These are phyloP conservation scores for Pseudococcus jackbeardsleyi DNA, from an alignment of 2,888 invertebrate genomes.

Conservation along the genomic window DNA sequence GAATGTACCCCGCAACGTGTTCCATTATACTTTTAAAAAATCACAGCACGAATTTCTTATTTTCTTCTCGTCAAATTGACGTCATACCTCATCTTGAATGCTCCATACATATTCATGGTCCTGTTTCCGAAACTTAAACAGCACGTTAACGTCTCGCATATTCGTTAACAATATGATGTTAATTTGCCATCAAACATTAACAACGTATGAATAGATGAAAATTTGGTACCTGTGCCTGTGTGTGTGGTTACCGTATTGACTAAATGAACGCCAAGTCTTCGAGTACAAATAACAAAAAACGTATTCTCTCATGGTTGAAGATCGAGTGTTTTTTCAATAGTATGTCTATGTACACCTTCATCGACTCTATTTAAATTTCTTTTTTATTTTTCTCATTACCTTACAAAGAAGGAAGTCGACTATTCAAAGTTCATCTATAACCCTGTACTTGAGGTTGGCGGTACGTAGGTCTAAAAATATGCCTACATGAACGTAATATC, in stretches of 20 bases:
- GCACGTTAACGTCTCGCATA: slow-evolving; percentile 6
- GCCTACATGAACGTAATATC: background rate
- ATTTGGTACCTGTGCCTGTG: background rate
- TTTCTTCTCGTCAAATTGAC: background rate
- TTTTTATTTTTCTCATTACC: slow-evolving; percentile 26
- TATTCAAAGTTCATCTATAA: slow-evolving; percentile 6
- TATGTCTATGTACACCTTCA: background rate
- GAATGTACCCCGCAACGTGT: background rate
- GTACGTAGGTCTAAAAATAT: background rate
- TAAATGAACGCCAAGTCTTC: background rate
- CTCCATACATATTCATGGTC: slow-evolving; percentile 5
- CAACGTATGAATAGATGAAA: background rate
- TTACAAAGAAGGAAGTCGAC: slow-evolving; percentile 38
- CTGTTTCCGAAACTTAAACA: background rate
- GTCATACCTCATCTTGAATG: background rate
- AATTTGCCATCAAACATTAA: slow-evolving; percentile 6
- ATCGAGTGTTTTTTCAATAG: background rate
- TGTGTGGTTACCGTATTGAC: background rate
- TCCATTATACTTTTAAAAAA: background rate
- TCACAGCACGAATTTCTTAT: background rate
- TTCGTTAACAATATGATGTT: background rate
- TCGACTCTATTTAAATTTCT: slow-evolving; percentile 9
- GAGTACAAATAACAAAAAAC: background rate
- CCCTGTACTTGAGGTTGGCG: slow-evolving; percentile 17
- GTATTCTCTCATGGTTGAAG: slow-evolving; percentile 18